Evolutionary conservation across 2,797 vertebrate species (phyloP).

Genomic region (Cynodonichthys magdalenae): DNA sequence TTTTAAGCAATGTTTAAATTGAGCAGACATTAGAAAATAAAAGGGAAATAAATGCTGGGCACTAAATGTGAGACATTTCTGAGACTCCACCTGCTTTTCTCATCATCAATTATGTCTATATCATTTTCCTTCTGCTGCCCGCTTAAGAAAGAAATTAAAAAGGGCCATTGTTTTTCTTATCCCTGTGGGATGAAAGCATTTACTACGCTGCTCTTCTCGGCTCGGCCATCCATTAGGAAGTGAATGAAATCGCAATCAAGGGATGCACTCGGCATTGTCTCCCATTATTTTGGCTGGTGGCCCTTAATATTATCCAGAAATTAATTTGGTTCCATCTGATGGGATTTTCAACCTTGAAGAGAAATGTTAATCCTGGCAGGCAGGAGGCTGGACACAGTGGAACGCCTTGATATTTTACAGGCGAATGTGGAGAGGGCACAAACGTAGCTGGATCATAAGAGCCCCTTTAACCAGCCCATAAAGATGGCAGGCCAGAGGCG

Average conservation of each 20-base stretch:
- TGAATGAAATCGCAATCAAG: slow-evolving; percentile 72
- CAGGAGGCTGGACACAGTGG: slow-evolving; percentile 42
- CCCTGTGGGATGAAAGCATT: slow-evolving; percentile 76
- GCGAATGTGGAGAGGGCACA: slow-evolving; percentile 50
- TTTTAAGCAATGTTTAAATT: slow-evolving; percentile 46
- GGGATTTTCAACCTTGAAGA: slow-evolving; percentile 75
- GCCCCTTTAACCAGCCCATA: slow-evolving; percentile 61
- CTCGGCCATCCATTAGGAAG: slow-evolving; percentile 72
- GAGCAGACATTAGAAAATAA: slow-evolving; percentile 42
- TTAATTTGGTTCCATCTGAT: slow-evolving; percentile 76
- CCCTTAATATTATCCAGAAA: slow-evolving; percentile 74
- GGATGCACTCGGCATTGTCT: slow-evolving; percentile 72
- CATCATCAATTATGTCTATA: slow-evolving; percentile 80
- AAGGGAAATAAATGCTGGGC: slow-evolving; percentile 38
- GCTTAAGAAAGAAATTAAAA: slow-evolving; percentile 78
- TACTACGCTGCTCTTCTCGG: slow-evolving; percentile 58
- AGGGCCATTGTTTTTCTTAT: slow-evolving; percentile 79
- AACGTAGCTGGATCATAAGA: slow-evolving; percentile 52
- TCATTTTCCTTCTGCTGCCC: slow-evolving; percentile 72
- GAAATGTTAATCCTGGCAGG: slow-evolving; percentile 72
- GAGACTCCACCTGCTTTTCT: slow-evolving; percentile 63
- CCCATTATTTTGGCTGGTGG: slow-evolving; percentile 67
- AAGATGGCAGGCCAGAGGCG: slow-evolving; percentile 58
- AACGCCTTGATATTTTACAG: slow-evolving; percentile 48
- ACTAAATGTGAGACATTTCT: slow-evolving; percentile 63